These are phyloP conservation scores for Antechinus stuartii DNA, from an alignment of 2,113 vertebrate genomes.

Conservation along the genomic window DNA sequence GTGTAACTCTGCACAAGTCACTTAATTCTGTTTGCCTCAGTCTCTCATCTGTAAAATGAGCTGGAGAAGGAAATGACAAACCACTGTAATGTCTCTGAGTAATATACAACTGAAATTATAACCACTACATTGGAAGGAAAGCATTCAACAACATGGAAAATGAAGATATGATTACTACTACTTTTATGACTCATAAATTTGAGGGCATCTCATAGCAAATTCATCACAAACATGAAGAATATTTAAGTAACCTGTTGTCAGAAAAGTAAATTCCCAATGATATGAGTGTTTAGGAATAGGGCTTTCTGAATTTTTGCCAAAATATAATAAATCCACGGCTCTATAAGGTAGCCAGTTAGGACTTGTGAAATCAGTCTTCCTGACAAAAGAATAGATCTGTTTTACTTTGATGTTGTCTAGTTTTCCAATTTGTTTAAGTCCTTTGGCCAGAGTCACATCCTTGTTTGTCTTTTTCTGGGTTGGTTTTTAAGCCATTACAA, in stretches of 20 bases:
- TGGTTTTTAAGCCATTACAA: slow-evolving; percentile 20
- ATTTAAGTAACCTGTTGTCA: not conserved
- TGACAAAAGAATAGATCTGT: not conserved
- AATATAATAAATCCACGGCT: not conserved
- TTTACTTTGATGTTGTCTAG: not conserved
- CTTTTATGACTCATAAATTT: not conserved
- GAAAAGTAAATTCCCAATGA: not conserved
- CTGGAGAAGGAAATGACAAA: not conserved
- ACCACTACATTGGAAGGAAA: not conserved
- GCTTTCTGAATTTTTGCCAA: not conserved
- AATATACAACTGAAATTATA: not conserved
- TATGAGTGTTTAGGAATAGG: not conserved
- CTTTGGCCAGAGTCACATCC: not conserved
- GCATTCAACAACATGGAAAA: not conserved
- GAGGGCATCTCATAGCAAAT: not conserved
- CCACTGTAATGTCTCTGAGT: not conserved
- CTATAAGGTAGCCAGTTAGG: not conserved
- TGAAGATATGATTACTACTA: not conserved
- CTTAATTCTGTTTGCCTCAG: not conserved
- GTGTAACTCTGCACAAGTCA: not conserved
- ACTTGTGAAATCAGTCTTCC: not conserved
- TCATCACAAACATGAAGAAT: slow-evolving; percentile 8
- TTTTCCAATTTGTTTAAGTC: not conserved
- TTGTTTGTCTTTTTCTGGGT: slow-evolving; percentile 12
- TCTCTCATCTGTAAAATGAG: not conserved